Evolutionary conservation across 1,140 invertebrate genomes (phyloP).

Genomic region (Oedothorax gibbosus): DNA sequence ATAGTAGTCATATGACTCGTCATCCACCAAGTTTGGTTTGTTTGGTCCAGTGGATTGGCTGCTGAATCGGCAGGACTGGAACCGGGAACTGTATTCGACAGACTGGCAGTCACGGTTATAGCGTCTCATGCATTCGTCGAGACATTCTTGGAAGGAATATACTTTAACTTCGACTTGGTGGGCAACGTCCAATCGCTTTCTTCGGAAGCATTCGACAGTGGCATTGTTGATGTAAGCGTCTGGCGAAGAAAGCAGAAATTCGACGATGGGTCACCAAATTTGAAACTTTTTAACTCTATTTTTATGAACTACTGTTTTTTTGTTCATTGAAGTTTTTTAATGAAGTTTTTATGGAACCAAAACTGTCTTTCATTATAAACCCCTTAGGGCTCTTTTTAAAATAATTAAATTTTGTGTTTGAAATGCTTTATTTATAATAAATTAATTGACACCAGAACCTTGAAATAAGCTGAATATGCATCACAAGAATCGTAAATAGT

Average conservation of each 20-base stretch:
- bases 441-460: no score
- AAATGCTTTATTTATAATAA: no score
- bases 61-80: constrained; percentile 84
- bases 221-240: constrained; percentile 70
- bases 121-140: constrained; percentile 87
- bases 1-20: constrained; percentile 91
- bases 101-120: constrained; percentile 75
- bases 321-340: no score
- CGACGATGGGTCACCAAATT: background rate
- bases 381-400: no score
- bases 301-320: no score
- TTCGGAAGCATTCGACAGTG: constrained; percentile 87
- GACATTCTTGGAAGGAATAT: constrained; percentile 84
- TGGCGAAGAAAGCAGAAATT: constrained; percentile 34
- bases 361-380: no score
- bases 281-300: no score
- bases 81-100: constrained; percentile 87
- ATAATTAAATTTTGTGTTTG: no score
- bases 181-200: constrained; percentile 84
- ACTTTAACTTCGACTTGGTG: constrained; percentile 91
- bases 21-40: constrained; percentile 83
- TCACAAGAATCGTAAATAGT: no score
- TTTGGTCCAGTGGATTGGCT: constrained; percentile 66
- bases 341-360: no score
- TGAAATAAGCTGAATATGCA: no score